Evolutionary conservation across 2,797 vertebrate species (phyloP), one percentile per base, ranked within the genome.

Genomic region (Sciurus carolinensis): DNA sequence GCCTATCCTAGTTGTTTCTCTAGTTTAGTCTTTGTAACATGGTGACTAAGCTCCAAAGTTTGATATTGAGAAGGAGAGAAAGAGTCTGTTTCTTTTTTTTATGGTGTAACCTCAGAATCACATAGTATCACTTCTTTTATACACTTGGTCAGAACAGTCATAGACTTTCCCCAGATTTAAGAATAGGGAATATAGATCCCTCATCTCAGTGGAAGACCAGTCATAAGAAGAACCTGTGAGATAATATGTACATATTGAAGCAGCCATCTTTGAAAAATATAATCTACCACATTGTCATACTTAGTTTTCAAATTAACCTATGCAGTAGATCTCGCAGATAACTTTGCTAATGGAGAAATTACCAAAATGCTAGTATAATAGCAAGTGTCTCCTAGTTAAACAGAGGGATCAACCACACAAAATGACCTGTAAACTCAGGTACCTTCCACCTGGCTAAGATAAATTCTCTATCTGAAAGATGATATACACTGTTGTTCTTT

Each of bases 391-490:
- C 79, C 83, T 11, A 69, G 52, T 39, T 82, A 44, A 76, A 52
- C 33, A 66, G 3, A 66, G 64, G 30, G 13, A 39, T 14, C 17
- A 28, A 24, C 7, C 44, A 44, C 42, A 76, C 62, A 75, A 91
- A 57, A 14, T 67, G n/a, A 73, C 36, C 67, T 75, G 1, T 67
- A 82, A 71, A 26, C 64, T 75, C 6, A 76, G 59, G 28, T 75
- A 1, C 62, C 57, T 91, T 36, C 57, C 59, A 79, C 47, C 66
- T 42, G 33, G 24, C 73, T 95, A 59, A 7, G 33, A 54, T 84
- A 66, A 28, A 72, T 87, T 50, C 76, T 95, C 39, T 83, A 2
- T 91, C 77, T 87, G 80, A 36, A 96, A 94, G 57, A 87, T 76
- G 28, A 67, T n/a, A 50, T 76, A 47, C 14, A 67, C 80, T 92